Conservation (phyloP, 2,797 vertebrate species). For the Pempheris klunzingeri region DNA sequence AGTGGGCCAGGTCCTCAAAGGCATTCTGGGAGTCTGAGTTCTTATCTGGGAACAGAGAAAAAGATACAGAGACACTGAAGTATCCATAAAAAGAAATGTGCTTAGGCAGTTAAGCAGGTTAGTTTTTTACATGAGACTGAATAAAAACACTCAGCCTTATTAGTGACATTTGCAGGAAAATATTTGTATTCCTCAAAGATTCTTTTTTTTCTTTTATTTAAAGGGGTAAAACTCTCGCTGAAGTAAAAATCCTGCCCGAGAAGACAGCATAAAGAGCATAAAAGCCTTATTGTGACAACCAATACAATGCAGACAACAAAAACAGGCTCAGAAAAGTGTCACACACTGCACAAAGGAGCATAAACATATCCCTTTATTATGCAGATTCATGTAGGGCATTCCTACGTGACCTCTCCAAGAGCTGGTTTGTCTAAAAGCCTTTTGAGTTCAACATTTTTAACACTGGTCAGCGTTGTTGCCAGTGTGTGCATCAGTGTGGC, state of each 20-base stretch:
- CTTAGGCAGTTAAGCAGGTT: background rate
- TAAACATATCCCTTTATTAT: background rate
- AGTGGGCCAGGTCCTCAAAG: slow-evolving; percentile 80
- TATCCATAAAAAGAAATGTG: background rate
- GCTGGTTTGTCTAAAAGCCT: background rate
- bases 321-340: background rate
- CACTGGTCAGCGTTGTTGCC: background rate
- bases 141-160: background rate
- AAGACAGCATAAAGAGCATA: background rate
- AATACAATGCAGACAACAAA: background rate
- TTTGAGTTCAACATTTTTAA: background rate
- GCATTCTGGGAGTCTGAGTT: slow-evolving; percentile 74
- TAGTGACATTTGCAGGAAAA: background rate
- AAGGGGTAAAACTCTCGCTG: background rate
- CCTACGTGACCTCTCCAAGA: background rate
- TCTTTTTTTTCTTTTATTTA: background rate
- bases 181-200: background rate
- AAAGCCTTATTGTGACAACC: background rate
- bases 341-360: background rate
- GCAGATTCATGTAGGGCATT: background rate
- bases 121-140: background rate
- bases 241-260: background rate
- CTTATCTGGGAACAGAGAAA: slow-evolving; percentile 70
- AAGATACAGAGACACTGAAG: slow-evolving; percentile 9
- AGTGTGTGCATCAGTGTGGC: background rate